Evolutionary conservation across 2,113 vertebrate species (phyloP), one percentile per base, ranked within the genome.

Genomic region (Pitta sordida): DNA sequence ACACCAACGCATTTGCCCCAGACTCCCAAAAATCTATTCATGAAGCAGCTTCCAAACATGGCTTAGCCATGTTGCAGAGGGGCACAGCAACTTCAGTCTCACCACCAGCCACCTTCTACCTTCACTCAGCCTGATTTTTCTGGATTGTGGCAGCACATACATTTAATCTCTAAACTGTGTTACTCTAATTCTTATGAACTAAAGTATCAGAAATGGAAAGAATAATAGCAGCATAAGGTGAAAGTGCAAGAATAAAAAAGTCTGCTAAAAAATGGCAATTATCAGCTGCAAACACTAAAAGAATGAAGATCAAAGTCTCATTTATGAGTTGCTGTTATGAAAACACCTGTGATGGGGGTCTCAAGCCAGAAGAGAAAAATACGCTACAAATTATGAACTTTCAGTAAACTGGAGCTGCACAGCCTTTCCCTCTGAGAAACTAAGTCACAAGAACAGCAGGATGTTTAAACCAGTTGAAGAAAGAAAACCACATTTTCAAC

Each of bases 71-170:
- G 14, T 16, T 60, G 39, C 51, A 64, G 22, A 63, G 26, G 30
- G 81, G 43, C 55, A n/a, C 30, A 56, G 48, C n/a, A 90, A 63
- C 44, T 59, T 81, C 43, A 49, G 39, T 21, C n/a, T 60, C 11
- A 15, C n/a, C 36, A 41, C 7, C 8, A 52, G n/a, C 17, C 26
- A 56, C 37, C 36, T 55, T 83, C 56, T 67, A 67, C 6, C 11
- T 83, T 12, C 23, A 58, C 15, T 24, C 1, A 59, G 6, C 4
- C 16, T n/a, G 13, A 49, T 36, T 90, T 53, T 81, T 62, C 52
- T 32, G 44, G 24, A 37, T 5, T 56, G 43, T 6, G 7, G 16
- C 20, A 83, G 7, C 4, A 14, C 0, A 2, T 5, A 15, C 10
- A 52, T 22, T 14, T 46, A 48, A 37, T 36, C 30, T 65, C 73